phyloP scores from a whole-genome alignment of 2,888 invertebrate species.

The Epinotia nisella region DNA sequence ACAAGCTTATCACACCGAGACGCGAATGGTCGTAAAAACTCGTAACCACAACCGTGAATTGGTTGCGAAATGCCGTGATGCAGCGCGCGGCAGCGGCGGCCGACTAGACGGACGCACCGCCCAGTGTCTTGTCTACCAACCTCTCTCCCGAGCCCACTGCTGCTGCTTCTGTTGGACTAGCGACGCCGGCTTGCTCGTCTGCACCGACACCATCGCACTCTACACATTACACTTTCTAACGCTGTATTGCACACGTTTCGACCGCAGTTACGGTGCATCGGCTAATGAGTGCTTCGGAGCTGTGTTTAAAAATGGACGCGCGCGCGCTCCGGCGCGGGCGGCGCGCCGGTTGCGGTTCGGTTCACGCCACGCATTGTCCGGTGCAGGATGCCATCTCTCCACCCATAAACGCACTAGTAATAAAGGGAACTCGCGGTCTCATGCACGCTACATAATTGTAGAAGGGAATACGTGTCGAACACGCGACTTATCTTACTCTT shows the following conservation, averaged over 20 bases:
- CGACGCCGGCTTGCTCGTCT: constrained; percentile 80
- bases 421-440: background rate
- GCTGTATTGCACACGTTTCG: constrained; percentile 76
- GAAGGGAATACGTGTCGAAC: constrained; percentile 6
- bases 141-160: constrained; percentile 97
- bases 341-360: constrained; percentile 74
- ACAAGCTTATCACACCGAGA: constrained; percentile 52
- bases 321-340: constrained; percentile 58
- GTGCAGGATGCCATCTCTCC: constrained; percentile 49
- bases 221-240: constrained; percentile 82
- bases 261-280: constrained; percentile 79
- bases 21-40: constrained; percentile 50
- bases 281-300: constrained; percentile 73
- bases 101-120: constrained; percentile 32
- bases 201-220: constrained; percentile 80
- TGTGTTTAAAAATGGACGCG: constrained; percentile 75
- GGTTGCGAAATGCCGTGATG: constrained; percentile 60
- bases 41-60: constrained; percentile 63
- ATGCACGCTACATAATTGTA: constrained; percentile 13
- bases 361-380: constrained; percentile 79
- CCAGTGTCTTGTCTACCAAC: constrained; percentile 80
- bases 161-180: constrained; percentile 94
- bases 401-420: constrained; percentile 10
- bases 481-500: constrained; percentile 62
- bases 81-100: constrained; percentile 41